Base-by-base conservation (phyloP, 2,113 vertebrate genomes). In the Heliornis fulica region DNA sequence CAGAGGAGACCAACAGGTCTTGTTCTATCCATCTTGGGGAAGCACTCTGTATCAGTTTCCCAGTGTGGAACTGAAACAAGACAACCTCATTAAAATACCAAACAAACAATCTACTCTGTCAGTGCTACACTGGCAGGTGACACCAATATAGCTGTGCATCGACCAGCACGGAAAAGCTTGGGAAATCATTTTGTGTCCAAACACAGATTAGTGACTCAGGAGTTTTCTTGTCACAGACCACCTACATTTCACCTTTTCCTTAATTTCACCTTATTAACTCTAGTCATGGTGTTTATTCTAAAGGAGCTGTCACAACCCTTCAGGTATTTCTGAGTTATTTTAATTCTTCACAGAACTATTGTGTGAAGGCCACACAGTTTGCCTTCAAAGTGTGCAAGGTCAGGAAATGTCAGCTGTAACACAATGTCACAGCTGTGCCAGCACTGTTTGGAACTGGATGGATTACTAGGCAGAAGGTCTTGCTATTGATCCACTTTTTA, bases 401-500 rank as follows among this genome's bases (percentile, higher is more conserved):
- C 78, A 90, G 46, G 41, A 87, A 88, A 83, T 15, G 15, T 68
- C 84, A 93, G 63, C 53, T 50, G 29, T 20, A 84, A 32, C n/a
- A 32, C 7, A 1, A 32, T 17, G 20, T 21, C 61, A 69, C 3
- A 81, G n/a, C 22, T 63, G 53, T 15, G 66, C 61, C 63, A 79
- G 23, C 15, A 41, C 11, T 65, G 36, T 91, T 91, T 91, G 50
- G 38, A 92, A 74, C 26, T 51, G 23, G 1, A 18, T 94, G 70
- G 25, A 68, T 91, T 93, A 92, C 59, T 85, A 88, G 71, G 53
- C 34, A 86, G 57, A 69, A 80, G 22, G 7, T 74, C 54, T 80
- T 18, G 38, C 63, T 93, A 93, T 72, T 77, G 82, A 93, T 87
- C 61, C n/a, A 65, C 36, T 63, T 95, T 81, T 77, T 83, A 90